Conservation (phyloP, 2,888 invertebrate genomes). For the Molorchus minor region DNA sequence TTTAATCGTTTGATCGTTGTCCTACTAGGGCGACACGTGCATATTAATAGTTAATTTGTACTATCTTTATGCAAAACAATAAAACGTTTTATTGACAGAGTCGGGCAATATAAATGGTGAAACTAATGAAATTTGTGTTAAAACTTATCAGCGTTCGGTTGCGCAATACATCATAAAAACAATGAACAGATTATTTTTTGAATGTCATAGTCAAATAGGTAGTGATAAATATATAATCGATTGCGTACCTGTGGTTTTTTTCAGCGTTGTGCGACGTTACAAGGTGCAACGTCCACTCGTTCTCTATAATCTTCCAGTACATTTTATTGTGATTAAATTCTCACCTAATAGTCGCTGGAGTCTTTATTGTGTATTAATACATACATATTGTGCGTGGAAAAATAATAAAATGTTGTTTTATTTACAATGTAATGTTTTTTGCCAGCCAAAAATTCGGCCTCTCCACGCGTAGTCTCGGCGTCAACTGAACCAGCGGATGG, state of each 20-base stretch:
- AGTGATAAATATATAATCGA: constrained; percentile 16
- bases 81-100: constrained; percentile 14
- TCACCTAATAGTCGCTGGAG: too few species aligned
- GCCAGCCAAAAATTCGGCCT: too few species aligned
- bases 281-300: constrained; percentile 19
- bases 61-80: constrained; percentile 25
- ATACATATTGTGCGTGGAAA: too few species aligned
- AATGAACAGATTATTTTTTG: constrained; percentile 19
- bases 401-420: too few species aligned
- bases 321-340: constrained; percentile 7
- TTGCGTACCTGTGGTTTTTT: constrained; percentile 10
- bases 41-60: constrained; percentile 8
- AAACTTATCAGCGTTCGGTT: constrained; percentile 15
- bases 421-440: too few species aligned
- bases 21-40: constrained; percentile 4
- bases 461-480: too few species aligned
- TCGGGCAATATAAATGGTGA: constrained; percentile 9
- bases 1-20: too few species aligned
- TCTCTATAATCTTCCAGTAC: constrained; percentile 6
- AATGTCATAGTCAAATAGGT: constrained; percentile 23
- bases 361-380: too few species aligned
- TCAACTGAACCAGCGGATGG: too few species aligned
- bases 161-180: constrained; percentile 16
- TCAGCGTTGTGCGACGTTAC: constrained; percentile 10
- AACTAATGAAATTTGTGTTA: constrained; percentile 16